Evolutionary conservation across 53 echinoderm and acorn worm genomes (phyloP).

Genomic region (Actinopyga echinites): DNA sequence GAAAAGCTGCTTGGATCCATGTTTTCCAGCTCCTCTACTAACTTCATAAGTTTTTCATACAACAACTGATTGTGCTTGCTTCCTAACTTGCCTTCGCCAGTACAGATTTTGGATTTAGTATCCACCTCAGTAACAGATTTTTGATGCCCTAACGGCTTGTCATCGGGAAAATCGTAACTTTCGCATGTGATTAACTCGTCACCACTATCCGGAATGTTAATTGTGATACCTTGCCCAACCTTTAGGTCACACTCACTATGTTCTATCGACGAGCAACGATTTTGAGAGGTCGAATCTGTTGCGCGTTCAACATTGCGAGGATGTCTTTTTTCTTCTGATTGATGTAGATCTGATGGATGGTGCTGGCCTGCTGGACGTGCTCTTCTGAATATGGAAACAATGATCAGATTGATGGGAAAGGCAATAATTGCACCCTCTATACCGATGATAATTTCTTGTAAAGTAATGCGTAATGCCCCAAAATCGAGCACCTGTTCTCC

Average conservation of each 20-base stretch:
- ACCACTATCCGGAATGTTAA: too few relatives aligned
- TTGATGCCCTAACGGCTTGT: too few relatives aligned
- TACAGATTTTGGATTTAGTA: too few relatives aligned
- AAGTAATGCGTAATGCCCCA: constrained; percentile 74
- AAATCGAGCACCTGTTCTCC: constrained; percentile 87
- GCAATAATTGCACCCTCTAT: constrained; percentile 79
- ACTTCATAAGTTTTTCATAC: constrained; percentile 52
- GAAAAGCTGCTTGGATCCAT: constrained; percentile 54
- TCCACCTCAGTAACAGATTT: too few relatives aligned
- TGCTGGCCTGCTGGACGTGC: constrained; percentile 43
- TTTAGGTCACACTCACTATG: too few relatives aligned
- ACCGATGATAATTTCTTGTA: constrained; percentile 83
- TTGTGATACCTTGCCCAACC: too few relatives aligned
- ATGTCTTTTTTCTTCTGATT: not conserved
- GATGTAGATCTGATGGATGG: not conserved
- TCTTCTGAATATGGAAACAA: constrained; percentile 76
- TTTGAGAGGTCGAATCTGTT: too few relatives aligned
- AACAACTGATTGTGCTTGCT: constrained; percentile 53
- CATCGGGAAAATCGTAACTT: too few relatives aligned
- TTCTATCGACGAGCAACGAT: too few relatives aligned
- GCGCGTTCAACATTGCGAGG: not conserved
- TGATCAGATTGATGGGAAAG: constrained; percentile 85
- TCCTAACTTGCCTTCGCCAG: too few relatives aligned
- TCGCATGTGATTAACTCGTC: too few relatives aligned
- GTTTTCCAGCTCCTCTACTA: constrained; percentile 58